Evolutionary conservation across 2,113 vertebrate species (phyloP).

Genomic region (Oceanodroma tethys): DNA sequence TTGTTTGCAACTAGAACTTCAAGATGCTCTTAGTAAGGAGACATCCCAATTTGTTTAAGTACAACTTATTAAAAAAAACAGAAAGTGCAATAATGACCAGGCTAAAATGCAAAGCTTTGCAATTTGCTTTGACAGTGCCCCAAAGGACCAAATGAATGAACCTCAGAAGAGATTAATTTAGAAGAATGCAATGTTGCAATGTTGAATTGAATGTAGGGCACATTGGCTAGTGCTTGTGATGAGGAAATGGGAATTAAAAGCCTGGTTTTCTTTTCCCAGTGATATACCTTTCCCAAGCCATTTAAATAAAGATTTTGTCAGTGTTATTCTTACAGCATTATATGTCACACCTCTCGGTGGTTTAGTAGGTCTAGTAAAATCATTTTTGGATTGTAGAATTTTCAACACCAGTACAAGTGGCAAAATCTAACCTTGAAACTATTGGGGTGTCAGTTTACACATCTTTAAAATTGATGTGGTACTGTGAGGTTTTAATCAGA

Average conservation of each 20-base stretch:
- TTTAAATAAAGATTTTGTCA: not conserved
- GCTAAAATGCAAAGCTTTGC: not conserved
- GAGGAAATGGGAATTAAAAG: not conserved
- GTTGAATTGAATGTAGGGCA: not conserved
- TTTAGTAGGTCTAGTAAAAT: not conserved
- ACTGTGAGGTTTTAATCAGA: not conserved
- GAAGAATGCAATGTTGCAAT: not conserved
- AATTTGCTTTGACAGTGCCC: not conserved
- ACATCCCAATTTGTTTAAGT: not conserved
- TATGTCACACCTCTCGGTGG: not conserved
- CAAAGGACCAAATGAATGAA: not conserved
- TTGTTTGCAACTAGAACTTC: not conserved
- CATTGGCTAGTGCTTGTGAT: not conserved
- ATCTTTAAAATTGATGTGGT: not conserved
- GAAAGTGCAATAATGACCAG: not conserved
- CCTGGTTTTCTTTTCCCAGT: not conserved
- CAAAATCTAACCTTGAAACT: not conserved
- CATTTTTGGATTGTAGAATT: not conserved
- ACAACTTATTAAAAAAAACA: not conserved
- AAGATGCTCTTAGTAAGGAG: not conserved
- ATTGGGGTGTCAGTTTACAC: not conserved
- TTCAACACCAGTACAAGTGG: not conserved
- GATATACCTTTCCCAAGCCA: not conserved
- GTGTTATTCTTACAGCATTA: not conserved
- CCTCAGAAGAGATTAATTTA: not conserved